Evolutionary conservation across 2,797 vertebrate genomes (phyloP).

Genomic region (Siniperca undulata): DNA sequence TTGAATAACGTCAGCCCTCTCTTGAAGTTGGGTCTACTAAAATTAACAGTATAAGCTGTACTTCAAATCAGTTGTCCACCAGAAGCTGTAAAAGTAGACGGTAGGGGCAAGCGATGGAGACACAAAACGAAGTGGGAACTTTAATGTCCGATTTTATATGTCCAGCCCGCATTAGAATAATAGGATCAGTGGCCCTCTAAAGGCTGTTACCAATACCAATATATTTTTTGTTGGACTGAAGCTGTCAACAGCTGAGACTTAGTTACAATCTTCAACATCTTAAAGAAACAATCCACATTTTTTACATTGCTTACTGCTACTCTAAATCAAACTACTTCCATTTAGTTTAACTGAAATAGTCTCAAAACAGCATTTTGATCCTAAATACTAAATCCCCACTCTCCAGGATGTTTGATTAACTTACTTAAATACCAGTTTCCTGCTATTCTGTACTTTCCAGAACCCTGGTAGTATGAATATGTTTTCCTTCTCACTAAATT

Average conservation of each 20-base stretch:
- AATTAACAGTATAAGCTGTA: neutral
- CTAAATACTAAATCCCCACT: neutral
- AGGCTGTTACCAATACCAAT: too few relatives aligned
- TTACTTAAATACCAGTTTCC: neutral
- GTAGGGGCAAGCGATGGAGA: too few relatives aligned
- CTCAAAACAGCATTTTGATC: neutral
- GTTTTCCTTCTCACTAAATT: conserved; percentile 9
- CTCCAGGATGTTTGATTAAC: conserved; percentile 11
- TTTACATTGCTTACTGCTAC: neutral
- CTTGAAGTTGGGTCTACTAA: neutral
- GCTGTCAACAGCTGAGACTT: neutral
- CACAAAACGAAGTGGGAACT: too few relatives aligned
- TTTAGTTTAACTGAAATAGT: neutral
- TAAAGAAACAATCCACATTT: too few relatives aligned
- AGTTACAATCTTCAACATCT: neutral
- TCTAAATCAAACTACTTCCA: too few relatives aligned
- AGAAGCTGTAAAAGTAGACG: too few relatives aligned
- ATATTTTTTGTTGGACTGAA: too few relatives aligned
- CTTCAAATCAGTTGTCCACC: neutral
- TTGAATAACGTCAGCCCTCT: neutral
- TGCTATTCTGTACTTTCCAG: conserved; percentile 19
- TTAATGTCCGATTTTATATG: too few relatives aligned
- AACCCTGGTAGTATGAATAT: neutral
- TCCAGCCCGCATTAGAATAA: too few relatives aligned
- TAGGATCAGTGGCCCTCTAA: too few relatives aligned